A percentile compares a stretch with the other conserved stretches of the same genome.
Evolutionary conservation across 2,113 vertebrate species (phyloP).

Genomic region (Xenus cinereus): DNA sequence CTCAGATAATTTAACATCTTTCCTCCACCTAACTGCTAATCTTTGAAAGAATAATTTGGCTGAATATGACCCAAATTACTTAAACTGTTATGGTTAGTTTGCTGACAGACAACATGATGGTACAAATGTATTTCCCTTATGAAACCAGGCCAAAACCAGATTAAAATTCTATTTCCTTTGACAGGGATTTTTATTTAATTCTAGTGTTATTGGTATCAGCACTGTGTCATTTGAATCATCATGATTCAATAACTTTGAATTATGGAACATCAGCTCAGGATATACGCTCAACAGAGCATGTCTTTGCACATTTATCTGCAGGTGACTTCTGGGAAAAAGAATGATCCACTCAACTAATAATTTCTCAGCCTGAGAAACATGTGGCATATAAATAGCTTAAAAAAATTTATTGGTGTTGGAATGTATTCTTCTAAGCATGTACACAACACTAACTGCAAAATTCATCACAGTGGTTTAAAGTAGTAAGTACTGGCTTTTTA

Average conservation of each 20-base stretch:
- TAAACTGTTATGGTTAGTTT: background rate
- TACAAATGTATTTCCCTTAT: background rate
- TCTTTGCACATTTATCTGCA: background rate
- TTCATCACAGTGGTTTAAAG: background rate
- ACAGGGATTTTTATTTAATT: background rate
- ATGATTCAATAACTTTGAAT: background rate
- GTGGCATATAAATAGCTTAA: background rate
- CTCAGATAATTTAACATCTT: background rate
- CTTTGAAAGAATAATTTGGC: background rate
- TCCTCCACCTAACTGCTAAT: background rate
- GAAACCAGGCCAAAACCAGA: background rate
- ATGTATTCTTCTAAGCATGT: background rate
- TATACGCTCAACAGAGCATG: background rate
- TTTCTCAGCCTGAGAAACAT: background rate
- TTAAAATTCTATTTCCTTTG: background rate
- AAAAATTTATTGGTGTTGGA: background rate
- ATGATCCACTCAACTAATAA: background rate
- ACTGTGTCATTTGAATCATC: background rate
- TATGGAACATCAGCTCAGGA: background rate
- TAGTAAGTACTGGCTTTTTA: background rate
- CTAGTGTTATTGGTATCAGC: background rate
- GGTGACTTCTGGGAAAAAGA: background rate
- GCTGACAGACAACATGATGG: background rate
- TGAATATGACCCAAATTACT: background rate
- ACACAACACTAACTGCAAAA: background rate